These are phyloP conservation scores for Nematostella vectensis DNA, from an alignment of 92 coral and sea anemone species.

Conservation along the genomic window DNA sequence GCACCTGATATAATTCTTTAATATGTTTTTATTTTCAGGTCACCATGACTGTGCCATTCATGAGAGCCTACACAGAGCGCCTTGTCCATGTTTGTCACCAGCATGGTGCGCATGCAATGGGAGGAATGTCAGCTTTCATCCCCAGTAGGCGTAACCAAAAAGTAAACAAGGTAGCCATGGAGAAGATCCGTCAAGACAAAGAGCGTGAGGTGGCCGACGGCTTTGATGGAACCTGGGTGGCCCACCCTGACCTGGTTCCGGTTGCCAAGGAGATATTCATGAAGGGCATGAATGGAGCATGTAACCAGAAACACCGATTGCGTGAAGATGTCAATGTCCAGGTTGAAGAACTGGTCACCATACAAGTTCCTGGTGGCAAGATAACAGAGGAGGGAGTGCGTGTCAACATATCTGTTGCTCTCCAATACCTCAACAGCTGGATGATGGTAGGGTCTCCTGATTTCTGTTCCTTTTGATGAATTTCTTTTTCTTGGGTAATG, in stretches of 20 bases:
- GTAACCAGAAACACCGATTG: slow-evolving; percentile 89
- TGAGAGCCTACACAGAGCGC: slow-evolving; percentile 96
- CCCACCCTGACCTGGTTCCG: slow-evolving; percentile 90
- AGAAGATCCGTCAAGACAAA: slow-evolving; percentile 85
- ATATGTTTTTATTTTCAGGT: slow-evolving; percentile 57
- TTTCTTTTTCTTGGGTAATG: background rate
- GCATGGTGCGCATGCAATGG: slow-evolving; percentile 98
- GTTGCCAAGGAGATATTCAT: slow-evolving; percentile 77
- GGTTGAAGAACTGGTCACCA: slow-evolving; percentile 76
- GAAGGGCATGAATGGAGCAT: slow-evolving; percentile 71
- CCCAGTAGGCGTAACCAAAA: slow-evolving; percentile 87
- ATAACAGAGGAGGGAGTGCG: slow-evolving; percentile 85
- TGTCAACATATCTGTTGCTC: slow-evolving; percentile 64
- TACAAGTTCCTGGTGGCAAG: slow-evolving; percentile 70
- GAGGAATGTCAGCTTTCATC: slow-evolving; percentile 98
- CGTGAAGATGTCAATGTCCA: slow-evolving; percentile 94
- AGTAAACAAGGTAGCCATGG: slow-evolving; percentile 77
- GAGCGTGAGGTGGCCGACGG: slow-evolving; percentile 96
- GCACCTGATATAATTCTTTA: too few relatives aligned
- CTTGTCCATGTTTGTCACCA: slow-evolving; percentile 86
- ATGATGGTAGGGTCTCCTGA: slow-evolving; percentile 42
- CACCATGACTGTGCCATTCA: slow-evolving; percentile 89
- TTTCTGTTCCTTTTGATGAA: background rate
- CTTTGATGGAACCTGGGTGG: slow-evolving; percentile 98
- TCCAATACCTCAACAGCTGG: slow-evolving; percentile 93